Evolutionary conservation across 92 coral and sea anemone genomes (phyloP).

Genomic region (Anthopleura xanthogrammica): DNA sequence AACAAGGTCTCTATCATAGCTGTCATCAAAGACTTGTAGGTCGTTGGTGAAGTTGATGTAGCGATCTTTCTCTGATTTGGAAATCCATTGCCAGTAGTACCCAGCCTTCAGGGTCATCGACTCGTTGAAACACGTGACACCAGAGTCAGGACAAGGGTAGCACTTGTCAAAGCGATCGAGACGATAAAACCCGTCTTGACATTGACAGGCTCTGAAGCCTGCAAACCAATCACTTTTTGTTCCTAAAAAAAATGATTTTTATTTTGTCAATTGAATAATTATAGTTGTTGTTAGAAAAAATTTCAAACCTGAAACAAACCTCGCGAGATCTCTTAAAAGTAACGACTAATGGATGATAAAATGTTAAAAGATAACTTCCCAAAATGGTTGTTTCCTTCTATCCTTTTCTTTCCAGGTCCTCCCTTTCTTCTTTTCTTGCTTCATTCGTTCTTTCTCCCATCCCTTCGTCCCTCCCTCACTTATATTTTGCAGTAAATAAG

Average conservation of each 20-base stretch:
- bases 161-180: conserved; percentile 43
- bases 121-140: conserved; percentile 41
- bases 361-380: too few relatives aligned
- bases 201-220: conserved; percentile 55
- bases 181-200: conserved; percentile 35
- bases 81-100: conserved; percentile 52
- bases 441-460: neutral
- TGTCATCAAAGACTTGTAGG: neutral
- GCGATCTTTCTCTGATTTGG: conserved; percentile 15
- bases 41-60: conserved; percentile 40
- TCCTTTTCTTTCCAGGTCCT: too few relatives aligned
- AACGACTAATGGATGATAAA: neutral
- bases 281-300: neutral
- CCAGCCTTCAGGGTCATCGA: conserved; percentile 38
- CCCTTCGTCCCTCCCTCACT: neutral
- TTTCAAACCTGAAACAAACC: neutral
- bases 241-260: conserved; percentile 12
- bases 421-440: too few relatives aligned
- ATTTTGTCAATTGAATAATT: neutral
- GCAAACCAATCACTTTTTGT: conserved; percentile 37
- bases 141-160: conserved; percentile 33
- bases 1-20: conserved; percentile 25
- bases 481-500: too few relatives aligned
- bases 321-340: too few relatives aligned
- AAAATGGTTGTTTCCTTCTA: too few relatives aligned